Evolutionary conservation across 1,140 invertebrate genomes (phyloP), one percentile per base, ranked within the genome.

Genomic region (Odontomachus brunneus): DNA sequence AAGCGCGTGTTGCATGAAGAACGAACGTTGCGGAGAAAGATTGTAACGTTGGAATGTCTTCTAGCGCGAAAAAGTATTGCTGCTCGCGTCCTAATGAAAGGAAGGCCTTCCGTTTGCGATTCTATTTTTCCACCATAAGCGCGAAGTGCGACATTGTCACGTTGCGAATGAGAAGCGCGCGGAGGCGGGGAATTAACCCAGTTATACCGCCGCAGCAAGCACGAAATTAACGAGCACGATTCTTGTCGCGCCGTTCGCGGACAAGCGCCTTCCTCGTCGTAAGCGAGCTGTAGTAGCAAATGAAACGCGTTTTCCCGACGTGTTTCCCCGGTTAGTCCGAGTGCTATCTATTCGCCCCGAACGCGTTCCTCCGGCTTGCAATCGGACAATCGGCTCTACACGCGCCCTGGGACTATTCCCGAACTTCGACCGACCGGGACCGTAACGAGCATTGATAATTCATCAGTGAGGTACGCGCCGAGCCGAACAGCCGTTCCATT

Each of bases 181-280:
- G 66, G 24, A 22, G 17, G 22, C 22, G 19, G 22, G 33, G 26
- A 78, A 69, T 78, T 78, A 78, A 78, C 51, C 75, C 29, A 78
- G 63, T 78, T 82, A 73, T 55, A 15, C n/a, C 26, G 33, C 19
- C 38, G 29, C 29, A 26, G 38, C 62, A 57, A 71, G 67, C 26
- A 22, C 19, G n/a, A 74, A 74, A 55, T 74, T 82, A 80, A 80
- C 53, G 14, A 49, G 48, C 78, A 69, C 57, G 78, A 82, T 62
- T 69, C 55, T 82, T 51, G 29, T n/a, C 26, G 26, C 24, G 69
- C n/a, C n/a, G n/a, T n/a, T 78, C 63, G 60, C 29, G 7, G 29
- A 15, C 55, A 38, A 55, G 44, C 53, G 69, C 29, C 15, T 5
- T 53, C 15, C n/a, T 19, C 48, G 33, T 26, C 17, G 29, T 38